Percentiles rank a stretch among this genome's conserved stretches.
Evolutionary conservation across 1,140 invertebrate genomes (phyloP).

Genomic region (Drosophila trapezifrons): DNA sequence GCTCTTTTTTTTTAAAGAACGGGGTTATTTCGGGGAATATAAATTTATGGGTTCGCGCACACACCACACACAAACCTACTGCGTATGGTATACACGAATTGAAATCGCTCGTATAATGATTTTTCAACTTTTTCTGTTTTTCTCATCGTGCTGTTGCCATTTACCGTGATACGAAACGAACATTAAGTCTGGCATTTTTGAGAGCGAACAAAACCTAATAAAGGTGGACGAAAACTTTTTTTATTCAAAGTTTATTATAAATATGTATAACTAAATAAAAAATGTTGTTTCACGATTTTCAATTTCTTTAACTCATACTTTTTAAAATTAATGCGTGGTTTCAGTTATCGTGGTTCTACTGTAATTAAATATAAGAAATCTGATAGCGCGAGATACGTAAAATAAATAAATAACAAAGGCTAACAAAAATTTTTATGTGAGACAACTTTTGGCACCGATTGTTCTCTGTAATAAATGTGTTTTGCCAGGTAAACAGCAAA

Average conservation of each 20-base stretch:
- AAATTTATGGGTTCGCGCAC: slow-evolving; percentile 27
- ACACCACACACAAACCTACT: slow-evolving; percentile 19
- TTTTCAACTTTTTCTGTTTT: slow-evolving; percentile 29
- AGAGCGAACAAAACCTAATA: not conserved
- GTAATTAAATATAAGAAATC: not conserved
- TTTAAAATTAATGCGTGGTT: not conserved
- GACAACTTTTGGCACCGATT: not conserved
- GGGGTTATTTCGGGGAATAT: slow-evolving; percentile 42
- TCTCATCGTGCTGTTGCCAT: not conserved
- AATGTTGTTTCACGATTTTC: no score
- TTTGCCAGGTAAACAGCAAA: not conserved
- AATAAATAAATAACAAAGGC: not conserved
- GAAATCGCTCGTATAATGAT: slow-evolving; percentile 42
- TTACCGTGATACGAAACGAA: not conserved
- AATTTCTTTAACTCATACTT: no score
- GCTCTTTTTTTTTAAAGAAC: slow-evolving; percentile 45
- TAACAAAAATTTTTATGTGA: not conserved
- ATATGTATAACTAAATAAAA: no score
- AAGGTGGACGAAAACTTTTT: no score
- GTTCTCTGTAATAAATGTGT: not conserved
- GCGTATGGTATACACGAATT: slow-evolving; percentile 14
- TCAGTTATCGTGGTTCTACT: not conserved
- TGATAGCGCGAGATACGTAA: not conserved
- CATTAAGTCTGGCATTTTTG: not conserved
- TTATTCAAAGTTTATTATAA: no score